Evolutionary conservation across 2,797 vertebrate species (phyloP).

Genomic region (Lepilemur septentrionalis): DNA sequence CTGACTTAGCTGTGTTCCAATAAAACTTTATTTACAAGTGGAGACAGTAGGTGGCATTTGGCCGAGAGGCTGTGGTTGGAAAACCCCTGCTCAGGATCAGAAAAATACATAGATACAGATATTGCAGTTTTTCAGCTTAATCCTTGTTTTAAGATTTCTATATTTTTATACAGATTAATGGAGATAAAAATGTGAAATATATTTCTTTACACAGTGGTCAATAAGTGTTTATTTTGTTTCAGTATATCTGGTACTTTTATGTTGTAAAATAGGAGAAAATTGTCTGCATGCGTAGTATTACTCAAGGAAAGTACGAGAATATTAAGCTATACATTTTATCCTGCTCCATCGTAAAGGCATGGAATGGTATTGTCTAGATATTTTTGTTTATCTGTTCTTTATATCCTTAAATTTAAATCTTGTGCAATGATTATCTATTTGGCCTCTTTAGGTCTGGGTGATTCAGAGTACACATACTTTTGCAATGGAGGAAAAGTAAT

Average conservation of each 20-base stretch:
- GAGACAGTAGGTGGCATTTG: neutral
- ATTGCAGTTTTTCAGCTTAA: neutral
- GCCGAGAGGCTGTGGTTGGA: neutral
- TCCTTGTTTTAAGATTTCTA: neutral
- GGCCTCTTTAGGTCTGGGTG: conserved; percentile 90
- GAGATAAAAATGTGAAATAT: neutral
- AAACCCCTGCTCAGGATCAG: neutral
- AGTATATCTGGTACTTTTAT: neutral
- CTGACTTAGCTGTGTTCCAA: neutral
- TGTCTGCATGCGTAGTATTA: neutral
- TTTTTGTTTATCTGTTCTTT: neutral
- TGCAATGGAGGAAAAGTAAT: conserved; percentile 97
- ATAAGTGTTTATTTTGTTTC: neutral
- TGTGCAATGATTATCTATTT: neutral
- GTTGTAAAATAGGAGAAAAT: neutral
- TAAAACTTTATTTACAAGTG: neutral
- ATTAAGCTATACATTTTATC: neutral
- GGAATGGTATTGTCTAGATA: neutral
- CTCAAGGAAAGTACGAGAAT: neutral
- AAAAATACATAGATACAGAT: neutral
- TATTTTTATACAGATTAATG: neutral
- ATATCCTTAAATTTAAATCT: neutral
- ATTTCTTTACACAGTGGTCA: neutral
- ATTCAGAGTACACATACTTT: conserved; percentile 96
- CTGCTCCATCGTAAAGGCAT: neutral